These are phyloP conservation scores for Drosophila varians DNA, from an alignment of 1,140 invertebrate species.

Conservation along the genomic window DNA sequence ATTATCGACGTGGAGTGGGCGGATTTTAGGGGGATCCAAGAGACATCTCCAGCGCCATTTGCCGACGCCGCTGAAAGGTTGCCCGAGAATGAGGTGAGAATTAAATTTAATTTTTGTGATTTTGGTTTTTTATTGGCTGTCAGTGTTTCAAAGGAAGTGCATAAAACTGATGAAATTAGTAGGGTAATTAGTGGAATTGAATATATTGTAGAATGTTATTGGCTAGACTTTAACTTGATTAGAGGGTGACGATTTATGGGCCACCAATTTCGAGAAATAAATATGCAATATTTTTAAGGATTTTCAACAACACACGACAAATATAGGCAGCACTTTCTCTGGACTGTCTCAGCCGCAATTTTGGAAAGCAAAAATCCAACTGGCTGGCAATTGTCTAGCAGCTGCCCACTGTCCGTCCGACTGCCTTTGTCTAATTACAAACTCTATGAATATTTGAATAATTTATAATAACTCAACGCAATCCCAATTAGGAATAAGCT, in stretches of 20 bases:
- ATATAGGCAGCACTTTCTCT: slow-evolving; percentile 24
- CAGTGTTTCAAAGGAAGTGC: slow-evolving; percentile 38
- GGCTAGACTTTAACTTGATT: slow-evolving; percentile 12
- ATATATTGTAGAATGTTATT: slow-evolving; percentile 14
- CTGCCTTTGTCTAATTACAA: slow-evolving; percentile 60
- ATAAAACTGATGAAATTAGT: slow-evolving; percentile 39
- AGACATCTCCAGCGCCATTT: slow-evolving; percentile 35
- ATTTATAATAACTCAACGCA: slow-evolving; percentile 15
- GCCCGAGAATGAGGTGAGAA: slow-evolving; percentile 47
- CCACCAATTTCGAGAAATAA: neutral
- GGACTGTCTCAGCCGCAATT: slow-evolving; percentile 2
- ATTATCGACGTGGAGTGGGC: slow-evolving; percentile 18
- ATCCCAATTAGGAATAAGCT: slow-evolving; percentile 69
- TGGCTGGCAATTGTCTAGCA: slow-evolving; percentile 22
- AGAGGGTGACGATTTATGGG: slow-evolving; percentile 9
- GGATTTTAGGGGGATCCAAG: slow-evolving; percentile 7
- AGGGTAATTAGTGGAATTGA: slow-evolving; percentile 20
- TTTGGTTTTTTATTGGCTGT: slow-evolving; percentile 37
- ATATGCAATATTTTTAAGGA: neutral
- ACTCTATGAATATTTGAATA: slow-evolving; percentile 54
- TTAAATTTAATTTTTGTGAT: slow-evolving; percentile 31
- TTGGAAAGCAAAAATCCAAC: slow-evolving; percentile 38
- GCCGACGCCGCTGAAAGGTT: slow-evolving; percentile 10
- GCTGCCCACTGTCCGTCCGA: slow-evolving; percentile 24
- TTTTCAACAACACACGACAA: neutral